Base-by-base conservation (phyloP, 2,797 vertebrate species). In the Sternotherus odoratus region DNA sequence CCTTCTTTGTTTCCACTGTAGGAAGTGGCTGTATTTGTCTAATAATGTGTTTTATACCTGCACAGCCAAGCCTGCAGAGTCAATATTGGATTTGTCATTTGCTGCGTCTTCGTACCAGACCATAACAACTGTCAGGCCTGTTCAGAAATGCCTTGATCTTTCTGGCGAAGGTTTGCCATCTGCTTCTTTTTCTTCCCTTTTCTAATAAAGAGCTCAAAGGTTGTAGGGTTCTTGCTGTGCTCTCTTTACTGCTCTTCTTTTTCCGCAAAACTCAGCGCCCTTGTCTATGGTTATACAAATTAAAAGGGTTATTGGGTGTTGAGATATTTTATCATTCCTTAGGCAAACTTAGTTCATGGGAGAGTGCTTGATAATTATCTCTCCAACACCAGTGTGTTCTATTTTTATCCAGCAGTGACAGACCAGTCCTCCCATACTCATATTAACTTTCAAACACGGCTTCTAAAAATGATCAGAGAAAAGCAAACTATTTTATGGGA, bases 331-430 rank as follows among this genome's bases (percentile, higher is more conserved):
- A 88, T 51, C 77, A 69, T 11, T 85, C 86, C 39, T 82, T 48
- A 66, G 86, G 53, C 33, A 69, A 93, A 53, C 49, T 89, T 94
- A 10, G 1, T 90, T 95, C 57, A 2, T 4, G 7, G 43, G 57
- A 50, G n/a, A 48, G 43, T 93, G 19, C 56, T 89, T 89, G 57
- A 85, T 94, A 60, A 94, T 94, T 93, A 60, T 77, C 51, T 79
- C 33, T 78, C 33, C 80, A 81, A 36, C 79, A 49, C 56, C 60
- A 83, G 12, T 23, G 8, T 92, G 75, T 87, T 57, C 92, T 92
- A 86, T 93, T 95, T 95, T 94, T 96, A 84, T 90, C 53, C 60
- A 81, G 77, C 89, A 92, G 51, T 91, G 87, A 69, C 87, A 95
- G 91, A 95, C 83, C 79, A 90, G 82, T 91, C 69, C n/a, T 89